A percentile compares a stretch with the other conserved stretches of the same genome.
Conservation (phyloP, 2,797 vertebrate species). For the Lates japonicus region DNA sequence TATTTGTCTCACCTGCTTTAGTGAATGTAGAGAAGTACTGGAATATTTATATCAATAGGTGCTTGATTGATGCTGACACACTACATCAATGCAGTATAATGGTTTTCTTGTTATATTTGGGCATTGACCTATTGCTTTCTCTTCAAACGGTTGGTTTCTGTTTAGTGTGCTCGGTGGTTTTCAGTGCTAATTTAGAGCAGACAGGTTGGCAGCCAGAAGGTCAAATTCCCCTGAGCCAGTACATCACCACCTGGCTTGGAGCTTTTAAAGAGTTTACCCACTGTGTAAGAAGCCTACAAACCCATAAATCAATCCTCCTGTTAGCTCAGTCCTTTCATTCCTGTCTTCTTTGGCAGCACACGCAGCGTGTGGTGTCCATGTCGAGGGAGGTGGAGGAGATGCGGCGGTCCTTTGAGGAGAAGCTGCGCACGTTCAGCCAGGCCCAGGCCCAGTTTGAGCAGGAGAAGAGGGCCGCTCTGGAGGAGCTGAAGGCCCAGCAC, state of each 20-base stretch:
- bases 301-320: conserved; percentile 42
- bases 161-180: conserved; percentile 27
- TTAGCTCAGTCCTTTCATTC: conserved; percentile 15
- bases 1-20: neutral
- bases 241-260: conserved; percentile 34
- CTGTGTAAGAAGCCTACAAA: conserved; percentile 28
- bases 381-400: conserved; percentile 98
- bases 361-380: conserved; percentile 96
- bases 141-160: neutral
- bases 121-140: neutral
- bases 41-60: neutral
- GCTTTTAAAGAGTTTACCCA: conserved; percentile 33
- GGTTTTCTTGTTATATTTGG: neutral
- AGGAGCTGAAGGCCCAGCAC: conserved; percentile 92
- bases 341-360: conserved; percentile 85
- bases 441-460: conserved; percentile 94
- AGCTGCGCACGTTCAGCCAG: conserved; percentile 91
- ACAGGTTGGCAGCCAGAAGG: conserved; percentile 43
- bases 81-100: neutral
- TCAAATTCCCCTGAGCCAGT: conserved; percentile 25
- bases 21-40: neutral
- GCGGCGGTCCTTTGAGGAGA: conserved; percentile 95
- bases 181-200: conserved; percentile 34
- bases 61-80: neutral
- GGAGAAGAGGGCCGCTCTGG: conserved; percentile 92